phyloP scores from a whole-genome alignment of 2,888 invertebrate genomes.

The Cheilosia scutellata region DNA sequence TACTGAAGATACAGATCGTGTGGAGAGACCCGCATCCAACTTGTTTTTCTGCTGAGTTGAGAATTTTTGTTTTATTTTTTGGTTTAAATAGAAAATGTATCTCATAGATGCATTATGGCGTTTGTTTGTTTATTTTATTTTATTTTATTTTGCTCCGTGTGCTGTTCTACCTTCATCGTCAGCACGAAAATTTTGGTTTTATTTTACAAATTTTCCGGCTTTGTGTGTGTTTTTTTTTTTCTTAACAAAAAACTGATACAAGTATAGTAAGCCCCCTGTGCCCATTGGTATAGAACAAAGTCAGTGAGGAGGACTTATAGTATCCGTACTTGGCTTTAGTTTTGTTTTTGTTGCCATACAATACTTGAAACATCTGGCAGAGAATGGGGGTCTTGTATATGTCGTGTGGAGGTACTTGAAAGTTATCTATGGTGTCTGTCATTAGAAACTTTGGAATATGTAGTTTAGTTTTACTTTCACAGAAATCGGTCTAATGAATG shows the following conservation, averaged over 20 bases:
- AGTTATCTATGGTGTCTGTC: neutral
- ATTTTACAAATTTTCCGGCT: conserved; percentile 40
- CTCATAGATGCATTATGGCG: conserved; percentile 30
- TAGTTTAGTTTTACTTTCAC: conserved; percentile 32
- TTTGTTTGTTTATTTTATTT: conserved; percentile 37
- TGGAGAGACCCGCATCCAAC: conserved; percentile 32
- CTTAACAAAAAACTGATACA: neutral
- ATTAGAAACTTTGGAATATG: conserved; percentile 35
- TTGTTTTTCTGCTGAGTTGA: conserved; percentile 46
- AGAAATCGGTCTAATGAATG: conserved; percentile 25
- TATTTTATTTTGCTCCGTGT: conserved; percentile 24
- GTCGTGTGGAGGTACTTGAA: conserved; percentile 28
- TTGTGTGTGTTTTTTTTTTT: neutral
- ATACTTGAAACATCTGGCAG: conserved; percentile 42
- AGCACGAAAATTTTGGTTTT: conserved; percentile 49
- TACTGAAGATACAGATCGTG: conserved; percentile 18
- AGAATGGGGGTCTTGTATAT: conserved; percentile 22
- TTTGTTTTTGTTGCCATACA: neutral
- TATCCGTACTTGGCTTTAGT: conserved; percentile 2
- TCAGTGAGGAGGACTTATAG: conserved; percentile 13
- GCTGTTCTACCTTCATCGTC: conserved; percentile 46
- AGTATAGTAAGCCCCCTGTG: neutral
- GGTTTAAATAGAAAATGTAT: conserved; percentile 39
- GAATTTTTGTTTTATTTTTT: conserved; percentile 10
- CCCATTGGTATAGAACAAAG: conserved; percentile 15